phyloP scores from a whole-genome alignment of 2,888 invertebrate genomes.

The Diogma glabrata region DNA sequence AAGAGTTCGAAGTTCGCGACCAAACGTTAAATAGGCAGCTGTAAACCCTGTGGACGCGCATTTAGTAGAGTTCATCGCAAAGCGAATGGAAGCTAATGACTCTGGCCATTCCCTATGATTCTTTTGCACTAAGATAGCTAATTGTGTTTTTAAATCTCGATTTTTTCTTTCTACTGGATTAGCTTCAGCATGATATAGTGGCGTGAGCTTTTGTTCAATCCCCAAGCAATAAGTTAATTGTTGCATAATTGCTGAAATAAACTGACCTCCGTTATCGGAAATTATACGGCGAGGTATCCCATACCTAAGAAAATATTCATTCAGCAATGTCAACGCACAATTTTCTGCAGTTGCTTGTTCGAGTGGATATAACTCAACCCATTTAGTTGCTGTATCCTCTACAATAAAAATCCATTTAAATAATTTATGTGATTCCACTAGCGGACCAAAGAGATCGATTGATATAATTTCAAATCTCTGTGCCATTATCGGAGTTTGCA shows the following conservation, averaged over 20 bases:
- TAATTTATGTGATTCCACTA: constrained; percentile 18
- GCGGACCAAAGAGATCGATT: constrained; percentile 24
- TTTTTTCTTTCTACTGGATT: constrained; percentile 27
- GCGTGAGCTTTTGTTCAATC: too few species aligned
- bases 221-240: background rate
- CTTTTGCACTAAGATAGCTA: too few species aligned
- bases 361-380: too few species aligned
- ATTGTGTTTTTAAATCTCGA: constrained; percentile 24
- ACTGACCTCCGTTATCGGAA: constrained; percentile 29
- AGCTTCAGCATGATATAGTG: constrained; percentile 24
- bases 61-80: too few species aligned
- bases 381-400: constrained; percentile 20
- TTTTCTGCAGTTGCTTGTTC: too few species aligned
- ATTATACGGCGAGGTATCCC: constrained; percentile 26
- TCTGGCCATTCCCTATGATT: too few species aligned
- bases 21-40: constrained; percentile 29
- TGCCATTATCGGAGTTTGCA: constrained; percentile 24
- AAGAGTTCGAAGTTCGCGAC: constrained; percentile 26
- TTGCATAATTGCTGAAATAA: constrained; percentile 15
- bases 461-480: too few species aligned
- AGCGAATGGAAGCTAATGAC: too few species aligned
- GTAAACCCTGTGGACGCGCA: constrained; percentile 20
- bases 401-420: constrained; percentile 22
- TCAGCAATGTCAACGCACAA: too few species aligned
- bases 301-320: constrained; percentile 23